Conservation (phyloP, 2,797 vertebrate genomes). For the Dipus sagitta region DNA sequence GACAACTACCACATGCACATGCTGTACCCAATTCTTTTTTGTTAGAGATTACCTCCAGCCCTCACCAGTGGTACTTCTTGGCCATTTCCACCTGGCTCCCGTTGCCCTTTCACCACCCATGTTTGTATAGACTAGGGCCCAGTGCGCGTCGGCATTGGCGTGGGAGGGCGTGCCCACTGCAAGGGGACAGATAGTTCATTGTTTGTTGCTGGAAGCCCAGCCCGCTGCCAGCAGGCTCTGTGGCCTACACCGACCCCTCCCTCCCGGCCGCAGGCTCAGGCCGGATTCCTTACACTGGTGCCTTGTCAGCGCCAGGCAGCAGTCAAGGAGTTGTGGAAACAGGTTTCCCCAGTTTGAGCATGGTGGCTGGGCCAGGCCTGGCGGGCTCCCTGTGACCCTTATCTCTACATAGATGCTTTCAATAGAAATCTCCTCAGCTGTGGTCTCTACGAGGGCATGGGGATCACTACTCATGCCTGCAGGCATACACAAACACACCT, state of each 20-base stretch:
- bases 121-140: conserved; percentile 72
- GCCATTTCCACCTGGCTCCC: conserved; percentile 57
- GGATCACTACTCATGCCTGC: not conserved
- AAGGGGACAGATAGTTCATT: conserved; percentile 77
- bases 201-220: conserved; percentile 75
- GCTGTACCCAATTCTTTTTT: not conserved
- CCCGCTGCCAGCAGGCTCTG: conserved; percentile 75
- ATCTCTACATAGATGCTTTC: conserved; percentile 65
- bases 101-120: conserved; percentile 49
- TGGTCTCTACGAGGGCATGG: conserved; percentile 15
- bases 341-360: conserved; percentile 81
- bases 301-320: conserved; percentile 67
- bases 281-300: conserved; percentile 77
- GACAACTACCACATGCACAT: not conserved
- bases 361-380: conserved; percentile 46
- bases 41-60: not conserved
- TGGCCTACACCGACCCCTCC: conserved; percentile 81
- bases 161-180: conserved; percentile 81
- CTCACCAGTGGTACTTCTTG: not conserved
- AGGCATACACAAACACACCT: not conserved
- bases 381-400: conserved; percentile 70
- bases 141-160: conserved; percentile 33
- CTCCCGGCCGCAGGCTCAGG: conserved; percentile 70
- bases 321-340: conserved; percentile 76
- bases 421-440: conserved; percentile 52